These are phyloP conservation scores for Propithecus coquereli DNA, from an alignment of 2,113 vertebrate species.

Conservation along the genomic window DNA sequence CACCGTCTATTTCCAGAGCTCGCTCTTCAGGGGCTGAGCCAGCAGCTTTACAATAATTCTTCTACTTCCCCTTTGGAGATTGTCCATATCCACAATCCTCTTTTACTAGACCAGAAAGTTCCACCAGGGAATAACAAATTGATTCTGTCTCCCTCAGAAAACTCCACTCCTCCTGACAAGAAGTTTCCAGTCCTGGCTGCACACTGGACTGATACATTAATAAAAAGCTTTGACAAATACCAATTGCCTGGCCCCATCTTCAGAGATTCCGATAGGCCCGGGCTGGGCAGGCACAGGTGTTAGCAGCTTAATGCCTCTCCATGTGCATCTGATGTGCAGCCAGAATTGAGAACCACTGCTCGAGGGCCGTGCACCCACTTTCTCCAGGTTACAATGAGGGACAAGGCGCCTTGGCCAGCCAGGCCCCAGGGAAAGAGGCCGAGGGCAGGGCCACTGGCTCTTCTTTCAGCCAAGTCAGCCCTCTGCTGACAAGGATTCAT, in stretches of 20 bases:
- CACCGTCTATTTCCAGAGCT: accelerated
- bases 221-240: not conserved
- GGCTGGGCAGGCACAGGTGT: not conserved
- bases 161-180: not conserved
- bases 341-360: not conserved
- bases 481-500: not conserved
- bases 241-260: not conserved
- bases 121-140: not conserved
- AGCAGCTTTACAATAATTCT: not conserved
- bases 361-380: accelerated
- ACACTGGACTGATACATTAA: accelerated
- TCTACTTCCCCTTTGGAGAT: not conserved
- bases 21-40: not conserved
- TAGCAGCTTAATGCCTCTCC: no score
- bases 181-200: not conserved
- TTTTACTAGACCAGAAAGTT: not conserved
- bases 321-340: not conserved
- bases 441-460: not conserved
- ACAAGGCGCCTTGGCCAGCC: no score
- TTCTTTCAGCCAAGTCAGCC: not conserved
- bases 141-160: not conserved
- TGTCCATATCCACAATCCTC: not conserved
- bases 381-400: no score
- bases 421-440: not conserved
- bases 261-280: not conserved